These are phyloP conservation scores for Berghia stephanieae DNA, from an alignment of 1,140 invertebrate species.

Conservation along the genomic window DNA sequence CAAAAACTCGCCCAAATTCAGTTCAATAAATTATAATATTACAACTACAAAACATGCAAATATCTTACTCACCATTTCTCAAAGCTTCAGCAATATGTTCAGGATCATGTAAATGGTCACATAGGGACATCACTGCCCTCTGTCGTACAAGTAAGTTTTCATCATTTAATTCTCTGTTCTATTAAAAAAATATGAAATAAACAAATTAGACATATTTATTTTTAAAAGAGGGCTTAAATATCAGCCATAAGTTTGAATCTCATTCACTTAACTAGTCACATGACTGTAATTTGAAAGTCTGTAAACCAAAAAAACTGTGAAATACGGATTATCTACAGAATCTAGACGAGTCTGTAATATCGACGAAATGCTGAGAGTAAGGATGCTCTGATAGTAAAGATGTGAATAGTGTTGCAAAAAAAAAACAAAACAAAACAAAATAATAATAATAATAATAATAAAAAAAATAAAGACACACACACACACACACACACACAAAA, in stretches of 20 bases:
- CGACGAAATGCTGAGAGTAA: no score
- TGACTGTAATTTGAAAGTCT: neutral
- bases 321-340: neutral
- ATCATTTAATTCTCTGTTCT: slow-evolving; percentile 66
- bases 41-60: neutral
- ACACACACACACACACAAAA: no score
- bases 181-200: slow-evolving; percentile 32
- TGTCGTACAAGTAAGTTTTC: slow-evolving; percentile 59
- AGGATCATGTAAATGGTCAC: slow-evolving; percentile 67
- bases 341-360: no score
- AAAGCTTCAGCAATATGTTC: slow-evolving; percentile 66
- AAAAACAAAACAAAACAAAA: no score
- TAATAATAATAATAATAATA: no score
- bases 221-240: neutral
- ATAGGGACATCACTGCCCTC: slow-evolving; percentile 65
- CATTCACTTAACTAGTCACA: neutral
- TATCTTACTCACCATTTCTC: slow-evolving; percentile 52
- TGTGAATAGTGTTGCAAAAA: no score
- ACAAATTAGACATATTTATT: neutral
- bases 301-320: neutral
- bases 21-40: neutral
- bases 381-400: no score
- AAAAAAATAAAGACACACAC: no score
- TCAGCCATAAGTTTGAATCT: neutral
- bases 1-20: no score